Percentiles rank a stretch among this genome's conserved stretches.
These are phyloP conservation scores for Parascotia fuliginaria DNA, from an alignment of 2,888 invertebrate species.

Conservation along the genomic window DNA sequence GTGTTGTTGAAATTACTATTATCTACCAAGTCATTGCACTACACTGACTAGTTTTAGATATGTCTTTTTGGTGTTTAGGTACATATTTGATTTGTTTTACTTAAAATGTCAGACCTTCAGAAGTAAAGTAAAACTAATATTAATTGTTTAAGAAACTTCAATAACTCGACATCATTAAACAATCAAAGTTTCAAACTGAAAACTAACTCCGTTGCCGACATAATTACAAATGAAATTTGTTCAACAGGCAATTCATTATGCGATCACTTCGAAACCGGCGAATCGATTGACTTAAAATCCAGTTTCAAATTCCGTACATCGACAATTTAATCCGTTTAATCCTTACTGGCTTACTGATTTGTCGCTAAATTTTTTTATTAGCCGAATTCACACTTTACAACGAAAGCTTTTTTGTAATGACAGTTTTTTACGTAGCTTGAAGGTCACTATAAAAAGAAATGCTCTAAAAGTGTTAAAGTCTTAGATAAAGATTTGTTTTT, in stretches of 20 bases:
- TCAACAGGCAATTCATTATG: constrained; percentile 40
- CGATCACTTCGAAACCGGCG: constrained; percentile 42
- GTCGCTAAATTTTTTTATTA: constrained; percentile 51
- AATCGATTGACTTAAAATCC: constrained; percentile 49
- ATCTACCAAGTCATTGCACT: too few relatives aligned
- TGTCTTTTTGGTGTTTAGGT: too few relatives aligned
- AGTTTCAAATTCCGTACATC: constrained; percentile 36
- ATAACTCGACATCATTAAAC: constrained; percentile 1
- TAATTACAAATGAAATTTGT: constrained; percentile 40
- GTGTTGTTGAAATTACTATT: too few relatives aligned
- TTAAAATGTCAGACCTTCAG: background rate
- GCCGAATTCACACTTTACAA: constrained; percentile 43
- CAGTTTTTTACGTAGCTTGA: too few relatives aligned
- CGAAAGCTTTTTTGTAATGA: constrained; percentile 22
- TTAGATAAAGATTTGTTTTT: too few relatives aligned
- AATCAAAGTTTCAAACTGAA: constrained; percentile 13
- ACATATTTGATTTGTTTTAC: too few relatives aligned
- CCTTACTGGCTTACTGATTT: constrained; percentile 47
- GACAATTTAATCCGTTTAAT: constrained; percentile 50
- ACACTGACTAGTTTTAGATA: too few relatives aligned
- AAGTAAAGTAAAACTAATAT: constrained; percentile 1
- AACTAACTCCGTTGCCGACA: constrained; percentile 19
- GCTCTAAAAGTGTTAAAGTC: too few relatives aligned
- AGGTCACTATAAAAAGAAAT: too few relatives aligned
- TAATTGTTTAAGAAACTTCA: background rate